A percentile compares a stretch with the other conserved stretches of the same genome.
phyloP scores from a whole-genome alignment of 2,113 vertebrate genomes.

The Galbula dea region DNA sequence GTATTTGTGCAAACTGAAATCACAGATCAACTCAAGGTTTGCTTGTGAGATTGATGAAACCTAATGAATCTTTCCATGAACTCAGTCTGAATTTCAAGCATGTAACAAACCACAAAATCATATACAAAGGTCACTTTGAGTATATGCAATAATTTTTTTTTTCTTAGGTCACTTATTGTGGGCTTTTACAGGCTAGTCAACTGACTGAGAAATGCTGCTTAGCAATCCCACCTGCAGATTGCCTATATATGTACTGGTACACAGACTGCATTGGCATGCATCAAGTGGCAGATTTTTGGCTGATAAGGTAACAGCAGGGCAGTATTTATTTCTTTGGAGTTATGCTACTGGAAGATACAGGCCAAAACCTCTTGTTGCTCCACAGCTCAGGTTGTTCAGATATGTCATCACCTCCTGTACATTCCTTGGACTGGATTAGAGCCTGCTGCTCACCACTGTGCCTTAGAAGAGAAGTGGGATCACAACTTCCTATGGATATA shows the following conservation, averaged over 20 bases:
- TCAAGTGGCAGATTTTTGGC: neutral
- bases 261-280: neutral
- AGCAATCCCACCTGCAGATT: neutral
- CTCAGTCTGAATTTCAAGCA: neutral
- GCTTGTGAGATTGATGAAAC: conserved; percentile 20
- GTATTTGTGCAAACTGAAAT: conserved; percentile 35
- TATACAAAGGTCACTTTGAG: neutral
- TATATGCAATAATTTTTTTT: neutral
- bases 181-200: neutral
- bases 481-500: rapidly evolving
- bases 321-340: neutral
- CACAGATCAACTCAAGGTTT: conserved; percentile 28
- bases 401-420: rapidly evolving
- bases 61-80: neutral
- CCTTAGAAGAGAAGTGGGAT: neutral
- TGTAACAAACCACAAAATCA: conserved; percentile 17
- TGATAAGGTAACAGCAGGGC: neutral
- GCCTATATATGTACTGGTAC: neutral
- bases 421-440: neutral
- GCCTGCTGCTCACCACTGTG: neutral
- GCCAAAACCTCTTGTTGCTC: neutral
- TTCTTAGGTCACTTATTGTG: neutral
- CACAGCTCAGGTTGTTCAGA: neutral
- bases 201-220: neutral
- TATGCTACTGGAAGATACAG: neutral